Evolutionary conservation across 2,797 vertebrate species (phyloP).

Genomic region (Oryzias sinensis): DNA sequence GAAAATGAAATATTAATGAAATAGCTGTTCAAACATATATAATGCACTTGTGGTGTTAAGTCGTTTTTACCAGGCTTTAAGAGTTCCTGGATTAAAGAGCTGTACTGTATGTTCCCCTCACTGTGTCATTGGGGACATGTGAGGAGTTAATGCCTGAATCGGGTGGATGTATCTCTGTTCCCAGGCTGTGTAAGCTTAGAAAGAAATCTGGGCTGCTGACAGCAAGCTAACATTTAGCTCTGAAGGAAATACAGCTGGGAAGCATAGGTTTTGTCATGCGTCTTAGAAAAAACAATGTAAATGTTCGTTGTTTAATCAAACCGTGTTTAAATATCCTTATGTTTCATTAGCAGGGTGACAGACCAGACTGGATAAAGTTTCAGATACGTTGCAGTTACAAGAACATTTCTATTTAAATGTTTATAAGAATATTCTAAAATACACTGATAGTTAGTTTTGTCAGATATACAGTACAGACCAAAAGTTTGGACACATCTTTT

Average conservation of each 20-base stretch:
- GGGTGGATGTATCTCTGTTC: conserved; percentile 3
- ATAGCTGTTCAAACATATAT: conserved; percentile 45
- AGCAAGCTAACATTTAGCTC: conserved; percentile 11
- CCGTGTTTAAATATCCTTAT: no score
- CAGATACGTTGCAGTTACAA: no score
- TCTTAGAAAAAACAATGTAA: neutral
- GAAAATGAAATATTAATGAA: conserved; percentile 63
- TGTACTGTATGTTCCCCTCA: conserved; percentile 10
- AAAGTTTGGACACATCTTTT: no score
- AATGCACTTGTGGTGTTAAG: conserved; percentile 36
- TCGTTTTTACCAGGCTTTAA: conserved; percentile 15
- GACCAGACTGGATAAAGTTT: no score
- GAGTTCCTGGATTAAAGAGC: conserved; percentile 1
- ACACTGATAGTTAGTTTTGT: no score
- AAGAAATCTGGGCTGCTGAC: conserved; percentile 35
- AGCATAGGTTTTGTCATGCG: neutral
- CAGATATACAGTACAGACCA: no score
- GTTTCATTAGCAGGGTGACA: no score
- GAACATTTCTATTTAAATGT: no score
- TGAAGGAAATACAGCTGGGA: neutral
- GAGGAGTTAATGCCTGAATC: conserved; percentile 17
- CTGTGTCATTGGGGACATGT: conserved; percentile 14
- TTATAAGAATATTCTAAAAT: no score
- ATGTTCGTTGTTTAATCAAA: no score
- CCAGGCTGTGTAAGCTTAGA: conserved; percentile 43